These are phyloP conservation scores for Chorisops tibialis DNA, from an alignment of 2,888 invertebrate genomes.

Conservation along the genomic window DNA sequence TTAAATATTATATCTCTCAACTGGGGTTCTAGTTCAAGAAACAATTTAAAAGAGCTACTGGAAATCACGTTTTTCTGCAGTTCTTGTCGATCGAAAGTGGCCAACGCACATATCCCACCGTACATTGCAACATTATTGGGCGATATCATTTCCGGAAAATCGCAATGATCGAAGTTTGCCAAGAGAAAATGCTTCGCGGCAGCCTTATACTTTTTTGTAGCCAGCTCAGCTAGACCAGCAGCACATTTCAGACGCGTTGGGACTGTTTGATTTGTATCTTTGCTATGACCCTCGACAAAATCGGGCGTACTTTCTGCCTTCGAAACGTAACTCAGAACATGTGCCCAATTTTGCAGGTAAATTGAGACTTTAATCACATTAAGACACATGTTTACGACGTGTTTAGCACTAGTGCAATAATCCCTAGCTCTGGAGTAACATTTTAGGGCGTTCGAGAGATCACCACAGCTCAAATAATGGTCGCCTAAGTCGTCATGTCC, in stretches of 20 bases:
- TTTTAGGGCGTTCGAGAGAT: slow-evolving; percentile 92
- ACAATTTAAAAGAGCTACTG: slow-evolving; percentile 92
- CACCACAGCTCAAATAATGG: slow-evolving; percentile 96
- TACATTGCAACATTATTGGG: slow-evolving; percentile 95
- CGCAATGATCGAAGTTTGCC: slow-evolving; percentile 93
- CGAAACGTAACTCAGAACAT: slow-evolving; percentile 93
- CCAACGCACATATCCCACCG: slow-evolving; percentile 94
- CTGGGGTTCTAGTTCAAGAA: slow-evolving; percentile 95
- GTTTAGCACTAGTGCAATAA: slow-evolving; percentile 97
- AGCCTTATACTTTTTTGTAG: slow-evolving; percentile 90
- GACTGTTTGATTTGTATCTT: slow-evolving; percentile 76
- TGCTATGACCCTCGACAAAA: slow-evolving; percentile 71
- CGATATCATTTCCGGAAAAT: slow-evolving; percentile 94
- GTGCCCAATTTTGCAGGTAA: slow-evolving; percentile 97
- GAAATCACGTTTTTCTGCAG: slow-evolving; percentile 91
- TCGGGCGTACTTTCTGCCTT: slow-evolving; percentile 95
- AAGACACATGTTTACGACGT: slow-evolving; percentile 97
- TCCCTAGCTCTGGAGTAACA: slow-evolving; percentile 96
- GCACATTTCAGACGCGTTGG: slow-evolving; percentile 89
- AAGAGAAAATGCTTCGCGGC: slow-evolving; percentile 92
- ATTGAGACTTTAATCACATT: slow-evolving; percentile 97
- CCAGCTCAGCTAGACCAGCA: slow-evolving; percentile 90
- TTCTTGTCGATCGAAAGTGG: slow-evolving; percentile 93
- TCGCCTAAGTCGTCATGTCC: slow-evolving; percentile 98
- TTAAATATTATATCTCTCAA: slow-evolving; percentile 95